These are phyloP conservation scores for Progne subis DNA, from an alignment of 2,113 vertebrate genomes.

Conservation along the genomic window DNA sequence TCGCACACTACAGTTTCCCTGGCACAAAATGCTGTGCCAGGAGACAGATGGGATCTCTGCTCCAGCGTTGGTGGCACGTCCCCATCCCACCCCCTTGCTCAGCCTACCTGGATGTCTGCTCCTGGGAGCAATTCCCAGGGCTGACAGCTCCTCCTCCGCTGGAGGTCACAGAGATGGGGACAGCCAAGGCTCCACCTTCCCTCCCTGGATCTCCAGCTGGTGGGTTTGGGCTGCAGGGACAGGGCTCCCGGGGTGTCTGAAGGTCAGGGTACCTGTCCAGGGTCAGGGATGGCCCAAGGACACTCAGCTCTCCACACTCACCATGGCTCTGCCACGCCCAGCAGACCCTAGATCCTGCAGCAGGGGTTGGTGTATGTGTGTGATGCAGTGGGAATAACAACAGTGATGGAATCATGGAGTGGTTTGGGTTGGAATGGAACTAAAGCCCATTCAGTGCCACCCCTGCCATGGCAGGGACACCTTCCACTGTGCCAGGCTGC, in stretches of 20 bases:
- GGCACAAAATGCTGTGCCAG: not conserved
- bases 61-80: rapidly evolving
- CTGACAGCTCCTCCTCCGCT: not conserved
- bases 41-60: not conserved
- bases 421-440: not conserved
- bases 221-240: not conserved
- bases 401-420: not conserved
- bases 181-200: not conserved
- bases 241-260: rapidly evolving
- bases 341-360: not conserved
- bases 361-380: rapidly evolving
- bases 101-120: not conserved
- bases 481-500: not conserved
- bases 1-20: not conserved
- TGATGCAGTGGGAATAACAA: not conserved
- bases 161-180: not conserved
- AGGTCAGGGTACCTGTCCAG: not conserved
- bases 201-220: not conserved
- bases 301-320: not conserved
- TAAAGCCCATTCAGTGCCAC: rapidly evolving
- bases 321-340: not conserved
- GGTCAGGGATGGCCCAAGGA: not conserved
- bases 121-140: slow-evolving; percentile 6
- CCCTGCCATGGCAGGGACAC: not conserved
- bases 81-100: not conserved